phyloP scores from a whole-genome alignment of 2,888 invertebrate genomes.

The Candidula unifasciata region DNA sequence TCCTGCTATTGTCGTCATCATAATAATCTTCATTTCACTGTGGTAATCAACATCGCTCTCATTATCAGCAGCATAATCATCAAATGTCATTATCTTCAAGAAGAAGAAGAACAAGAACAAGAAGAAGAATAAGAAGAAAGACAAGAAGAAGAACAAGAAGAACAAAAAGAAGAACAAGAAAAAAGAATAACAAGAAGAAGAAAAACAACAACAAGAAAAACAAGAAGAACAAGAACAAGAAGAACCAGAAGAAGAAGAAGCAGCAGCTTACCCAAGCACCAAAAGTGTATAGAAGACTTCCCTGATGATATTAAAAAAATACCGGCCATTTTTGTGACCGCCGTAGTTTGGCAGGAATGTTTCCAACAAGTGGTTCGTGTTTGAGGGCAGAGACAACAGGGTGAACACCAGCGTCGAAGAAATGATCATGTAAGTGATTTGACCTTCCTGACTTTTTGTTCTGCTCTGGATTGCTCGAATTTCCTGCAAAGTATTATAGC shows the following conservation, averaged over 20 bases:
- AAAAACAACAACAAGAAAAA: not conserved
- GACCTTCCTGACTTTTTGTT: not conserved
- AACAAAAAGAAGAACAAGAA: not conserved
- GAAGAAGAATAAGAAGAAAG: no score
- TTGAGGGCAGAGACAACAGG: not conserved
- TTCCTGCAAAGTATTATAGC: not conserved
- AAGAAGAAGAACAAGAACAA: no score
- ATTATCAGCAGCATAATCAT: no score
- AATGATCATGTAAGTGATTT: not conserved
- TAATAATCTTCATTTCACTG: no score
- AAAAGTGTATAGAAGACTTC: not conserved
- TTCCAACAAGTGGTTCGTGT: not conserved
- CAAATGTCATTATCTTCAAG: no score
- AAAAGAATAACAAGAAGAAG: conserved; percentile 1
- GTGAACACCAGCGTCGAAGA: not conserved
- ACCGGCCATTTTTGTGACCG: not conserved
- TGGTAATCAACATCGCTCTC: no score
- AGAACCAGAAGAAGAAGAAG: not conserved
- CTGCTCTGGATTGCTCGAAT: not conserved
- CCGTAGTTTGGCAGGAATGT: not conserved
- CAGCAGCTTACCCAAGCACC: not conserved
- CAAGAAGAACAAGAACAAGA: not conserved
- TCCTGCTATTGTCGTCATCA: no score
- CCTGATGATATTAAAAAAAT: not conserved
- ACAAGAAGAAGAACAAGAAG: not conserved